These are phyloP conservation scores for Caenorhabditis inopinata DNA, from an alignment of 1,140 invertebrate species.

Conservation along the genomic window DNA sequence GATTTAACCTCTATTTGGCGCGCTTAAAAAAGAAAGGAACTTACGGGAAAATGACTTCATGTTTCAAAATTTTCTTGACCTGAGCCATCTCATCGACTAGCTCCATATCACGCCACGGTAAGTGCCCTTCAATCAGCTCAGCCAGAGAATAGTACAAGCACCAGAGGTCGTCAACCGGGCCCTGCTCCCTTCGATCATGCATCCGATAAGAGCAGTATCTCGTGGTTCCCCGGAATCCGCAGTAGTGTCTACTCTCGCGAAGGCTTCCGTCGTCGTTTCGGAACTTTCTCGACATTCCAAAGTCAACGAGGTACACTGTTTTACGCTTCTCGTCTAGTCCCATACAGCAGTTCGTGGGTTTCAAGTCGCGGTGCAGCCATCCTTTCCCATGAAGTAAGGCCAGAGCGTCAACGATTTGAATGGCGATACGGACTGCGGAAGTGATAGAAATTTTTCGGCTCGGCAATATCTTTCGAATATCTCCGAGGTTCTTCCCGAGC, in stretches of 20 bases:
- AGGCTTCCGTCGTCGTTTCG: conserved; percentile 27
- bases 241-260: conserved; percentile 66
- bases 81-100: conserved; percentile 29
- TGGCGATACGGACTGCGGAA: conserved; percentile 35
- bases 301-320: conserved; percentile 48
- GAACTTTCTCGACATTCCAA: conserved; percentile 49
- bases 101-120: conserved; percentile 78
- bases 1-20: no score
- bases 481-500: conserved; percentile 44
- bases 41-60: conserved; percentile 45
- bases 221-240: conserved; percentile 93
- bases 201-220: conserved; percentile 97
- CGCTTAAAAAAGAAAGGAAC: not conserved
- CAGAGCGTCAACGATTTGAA: conserved; percentile 43
- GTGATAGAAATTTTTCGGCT: not conserved
- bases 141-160: conserved; percentile 76
- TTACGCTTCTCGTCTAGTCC: conserved; percentile 28
- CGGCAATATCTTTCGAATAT: conserved; percentile 35
- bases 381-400: conserved; percentile 40
- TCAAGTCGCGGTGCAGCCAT: conserved; percentile 48
- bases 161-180: conserved; percentile 84
- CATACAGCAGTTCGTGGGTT: conserved; percentile 50
- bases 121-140: conserved; percentile 87
- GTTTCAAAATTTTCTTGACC: conserved; percentile 44
- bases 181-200: conserved; percentile 82